phyloP scores from a whole-genome alignment of 1,140 invertebrate species.

The Copidosoma floridanum region DNA sequence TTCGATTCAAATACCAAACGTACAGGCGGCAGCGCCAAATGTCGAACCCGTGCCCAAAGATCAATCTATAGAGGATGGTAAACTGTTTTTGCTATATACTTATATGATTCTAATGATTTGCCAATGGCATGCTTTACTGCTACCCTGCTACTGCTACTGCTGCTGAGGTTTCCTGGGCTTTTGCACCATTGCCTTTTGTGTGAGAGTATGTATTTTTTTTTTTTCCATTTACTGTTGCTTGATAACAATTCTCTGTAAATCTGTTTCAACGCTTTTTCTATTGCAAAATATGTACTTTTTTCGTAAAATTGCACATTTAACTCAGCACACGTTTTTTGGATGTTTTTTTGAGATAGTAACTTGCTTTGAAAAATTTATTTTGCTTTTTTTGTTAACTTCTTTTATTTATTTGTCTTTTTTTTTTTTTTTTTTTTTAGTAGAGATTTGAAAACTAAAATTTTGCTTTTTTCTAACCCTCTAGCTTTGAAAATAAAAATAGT shows the following conservation, averaged over 20 bases:
- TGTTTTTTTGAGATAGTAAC: neutral
- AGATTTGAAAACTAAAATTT: too few relatives aligned
- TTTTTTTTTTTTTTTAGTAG: conserved; percentile 1
- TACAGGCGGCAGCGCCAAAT: conserved; percentile 50
- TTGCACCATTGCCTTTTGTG: conserved; percentile 6
- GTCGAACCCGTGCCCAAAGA: conserved; percentile 63
- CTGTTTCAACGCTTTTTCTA: too few relatives aligned
- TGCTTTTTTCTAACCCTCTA: too few relatives aligned
- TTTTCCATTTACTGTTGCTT: too few relatives aligned
- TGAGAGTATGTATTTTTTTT: too few relatives aligned
- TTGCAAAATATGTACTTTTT: too few relatives aligned
- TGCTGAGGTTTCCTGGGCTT: too few relatives aligned
- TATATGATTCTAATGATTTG: too few relatives aligned
- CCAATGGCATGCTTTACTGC: conserved; percentile 43
- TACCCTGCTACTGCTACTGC: conserved; percentile 30
- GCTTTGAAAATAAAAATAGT: too few relatives aligned
- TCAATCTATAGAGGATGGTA: conserved; percentile 67
- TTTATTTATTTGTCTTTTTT: conserved; percentile 2
- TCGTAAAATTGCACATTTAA: too few relatives aligned
- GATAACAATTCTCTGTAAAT: too few relatives aligned
- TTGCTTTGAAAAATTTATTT: neutral
- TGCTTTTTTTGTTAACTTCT: neutral
- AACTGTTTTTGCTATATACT: conserved; percentile 56
- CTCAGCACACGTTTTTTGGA: neutral
- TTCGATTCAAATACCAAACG: conserved; percentile 49